Base-by-base conservation (phyloP, 2,797 vertebrate genomes). In the Kryptopterus vitreolus region DNA sequence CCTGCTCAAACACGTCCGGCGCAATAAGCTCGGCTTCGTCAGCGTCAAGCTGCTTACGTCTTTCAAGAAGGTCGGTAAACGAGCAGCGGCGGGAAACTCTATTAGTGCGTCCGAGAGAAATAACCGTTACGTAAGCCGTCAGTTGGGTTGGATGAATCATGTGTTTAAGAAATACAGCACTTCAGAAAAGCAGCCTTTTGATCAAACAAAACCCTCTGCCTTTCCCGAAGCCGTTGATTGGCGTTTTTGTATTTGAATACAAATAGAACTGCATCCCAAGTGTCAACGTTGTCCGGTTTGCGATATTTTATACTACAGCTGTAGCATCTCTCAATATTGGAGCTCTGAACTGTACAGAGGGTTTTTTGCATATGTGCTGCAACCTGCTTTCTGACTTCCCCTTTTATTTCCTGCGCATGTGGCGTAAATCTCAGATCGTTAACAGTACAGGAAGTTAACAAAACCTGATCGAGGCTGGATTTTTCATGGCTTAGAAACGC, bases 41-140 rank as follows among this genome's bases (percentile, higher is more conserved):
- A 99, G 97, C 9, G 95, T 99, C 88, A 99, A 99, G 89, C 90
- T 99, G 75, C 96, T 99, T 86, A 99, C 98, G 1, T 99, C 98
- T 1, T 99, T 99, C 90, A 99, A 99, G 91, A 99, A 99, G 96
- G 98, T 99, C 90, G 88, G 24, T 11, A 31, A n/a, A n/a, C n/a
- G n/a, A n/a, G n/a, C n/a, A n/a, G n/a, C n/a, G n/a, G 18, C 22
- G 52, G 20, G 65, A 15, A 20, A 22, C 66, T 57, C 76, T 55
- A 46, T 43, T 43, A 0, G 59, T 58, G 7, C 86, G 52, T 74
- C 58, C n/a, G 7, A 18, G 65, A 72, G 58, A 61, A 55, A 71
- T 31, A 71, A 71, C 65, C 63, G 80, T 77, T 81, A 31, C 46
- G 16, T 77, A 81, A 76, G 74, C 74, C 63, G 74, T 71, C 48